Base-by-base conservation (phyloP, 2,888 invertebrate species). In the Nephrotoma flavescens region DNA sequence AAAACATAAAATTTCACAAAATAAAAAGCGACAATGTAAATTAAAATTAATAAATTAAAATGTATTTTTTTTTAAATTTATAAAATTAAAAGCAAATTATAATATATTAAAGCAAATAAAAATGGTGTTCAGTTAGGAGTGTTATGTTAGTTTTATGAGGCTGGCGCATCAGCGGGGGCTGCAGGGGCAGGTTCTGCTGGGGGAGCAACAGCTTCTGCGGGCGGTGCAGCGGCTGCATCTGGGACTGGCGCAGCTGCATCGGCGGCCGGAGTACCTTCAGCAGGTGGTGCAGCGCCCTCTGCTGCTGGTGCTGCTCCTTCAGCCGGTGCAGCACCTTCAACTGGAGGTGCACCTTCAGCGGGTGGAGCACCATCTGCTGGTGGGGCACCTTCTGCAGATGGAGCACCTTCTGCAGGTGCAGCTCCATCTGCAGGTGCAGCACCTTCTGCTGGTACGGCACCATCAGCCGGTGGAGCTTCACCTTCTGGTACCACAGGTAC, bases 361-460 rank as follows among this genome's bases (percentile, higher is more conserved):
- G 88, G 86, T 4, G 90, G 89, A 4, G 89, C 89, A 6, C 89
- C 89, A n/a, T 88, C 90, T 3, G 89, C 89, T 31, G 90, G 89
- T 0, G 91, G 89, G 0, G 91, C 89, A 12, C 90, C 90, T 0
- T 89, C 91, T 41, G 90, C 89, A 4, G 88, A 90, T 9, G 91
- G 89, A 88, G 91, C 89, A 88, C 90, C 87, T 4, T 89, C 90
- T 4, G 87, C 88, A 12, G 88, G 87, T 42, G 88, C 87, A 15
- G 88, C 88, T 71, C 88, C 89, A 4, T 89, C 89, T 42, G 88
- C 89, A 6, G 89, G 89, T 0, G 90, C 89, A 71, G 90, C 89
- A 88, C 90, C 87, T 2, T 89, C 90, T 6, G 89, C 86, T 15
- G 90, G 89, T 5, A 89, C 87, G 15, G 88, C 91, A 4, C 89